Base-by-base conservation (phyloP, 2,888 invertebrate genomes). In the Harpalus rufipes region DNA sequence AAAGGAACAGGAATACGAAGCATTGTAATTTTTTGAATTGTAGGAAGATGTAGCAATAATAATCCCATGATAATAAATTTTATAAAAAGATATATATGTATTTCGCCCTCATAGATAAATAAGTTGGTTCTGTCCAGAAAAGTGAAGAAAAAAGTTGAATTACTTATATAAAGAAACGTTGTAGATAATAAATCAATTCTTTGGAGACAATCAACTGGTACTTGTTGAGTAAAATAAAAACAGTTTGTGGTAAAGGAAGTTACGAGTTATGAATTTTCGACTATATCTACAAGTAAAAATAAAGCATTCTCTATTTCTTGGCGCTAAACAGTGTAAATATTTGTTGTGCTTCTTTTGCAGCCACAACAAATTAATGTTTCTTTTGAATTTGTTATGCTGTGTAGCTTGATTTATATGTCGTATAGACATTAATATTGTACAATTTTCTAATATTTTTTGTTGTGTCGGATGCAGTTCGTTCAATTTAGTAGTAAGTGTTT, bases 151-250 rank as follows among this genome's bases (percentile, higher is more conserved):
- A 25, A 32, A 5, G 0, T 32, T 32, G 32, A 32, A 32, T 32
- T 32, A 5, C 32, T 1, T 32, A 4, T 32, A 32, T 32, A 32
- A 32, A 32, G 32, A 32, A 32, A 3, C 32, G 32, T 4, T 32
- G 3, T 32, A 32, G 32, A 32, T 32, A 32, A 21, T 32, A 32
- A 32, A 32, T 32, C 32, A 32, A 5, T 32, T 32, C 4, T 32
- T 51, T 51, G 44, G 10, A 8, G 12, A 51, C 2, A 51, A 8
- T 51, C 44, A 51, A 51, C 12, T 51, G 6, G 12, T 63, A 68
- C 68, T 68, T 68, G 68, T 68, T 68, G 68, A 68, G n/a, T 39
- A 68, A 63, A 68, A n/a, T 68, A 63, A 63, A 25, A 63, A 12
- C 3, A 63, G 21, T 12, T 21, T 2, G 25, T 59, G 63, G 21